phyloP scores from a whole-genome alignment of 2,113 vertebrate genomes.

The Trachemys scripta region DNA sequence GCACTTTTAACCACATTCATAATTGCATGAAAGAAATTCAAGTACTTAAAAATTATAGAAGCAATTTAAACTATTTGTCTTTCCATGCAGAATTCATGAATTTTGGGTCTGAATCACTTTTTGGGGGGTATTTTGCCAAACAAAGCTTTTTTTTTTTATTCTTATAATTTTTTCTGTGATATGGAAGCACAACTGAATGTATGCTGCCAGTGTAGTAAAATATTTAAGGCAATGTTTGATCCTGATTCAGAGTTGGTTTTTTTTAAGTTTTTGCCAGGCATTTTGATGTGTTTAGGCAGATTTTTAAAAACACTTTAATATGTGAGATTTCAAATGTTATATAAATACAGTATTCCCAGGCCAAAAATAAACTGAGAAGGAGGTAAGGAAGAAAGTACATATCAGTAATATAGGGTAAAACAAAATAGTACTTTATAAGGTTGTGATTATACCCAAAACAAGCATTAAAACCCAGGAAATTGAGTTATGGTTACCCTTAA shows the following conservation, averaged over 20 bases:
- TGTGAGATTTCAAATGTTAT: not conserved
- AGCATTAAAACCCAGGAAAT: too few species aligned
- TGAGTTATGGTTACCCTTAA: too few species aligned
- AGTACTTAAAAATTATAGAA: not conserved
- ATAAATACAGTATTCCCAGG: not conserved
- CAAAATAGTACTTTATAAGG: too few species aligned
- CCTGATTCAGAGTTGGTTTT: not conserved
- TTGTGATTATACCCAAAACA: too few species aligned
- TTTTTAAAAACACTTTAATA: not conserved
- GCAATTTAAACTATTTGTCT: too few species aligned
- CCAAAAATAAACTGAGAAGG: not conserved
- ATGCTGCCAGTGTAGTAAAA: not conserved
- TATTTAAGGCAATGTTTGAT: not conserved
- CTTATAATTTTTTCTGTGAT: not conserved
- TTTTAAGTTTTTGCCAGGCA: not conserved
- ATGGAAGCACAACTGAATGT: not conserved
- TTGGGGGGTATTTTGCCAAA: not conserved
- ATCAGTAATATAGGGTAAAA: too few species aligned
- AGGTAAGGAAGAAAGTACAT: too few species aligned
- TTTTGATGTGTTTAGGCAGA: not conserved
- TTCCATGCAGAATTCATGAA: too few species aligned
- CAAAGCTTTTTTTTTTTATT: not conserved
- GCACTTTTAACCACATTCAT: not conserved
- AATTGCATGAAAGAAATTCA: constrained; percentile 7
- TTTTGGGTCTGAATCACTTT: too few species aligned